Evolutionary conservation across 2,888 invertebrate species (phyloP), one percentile per base, ranked within the genome.

Genomic region (Ochlodes sylvanus): DNA sequence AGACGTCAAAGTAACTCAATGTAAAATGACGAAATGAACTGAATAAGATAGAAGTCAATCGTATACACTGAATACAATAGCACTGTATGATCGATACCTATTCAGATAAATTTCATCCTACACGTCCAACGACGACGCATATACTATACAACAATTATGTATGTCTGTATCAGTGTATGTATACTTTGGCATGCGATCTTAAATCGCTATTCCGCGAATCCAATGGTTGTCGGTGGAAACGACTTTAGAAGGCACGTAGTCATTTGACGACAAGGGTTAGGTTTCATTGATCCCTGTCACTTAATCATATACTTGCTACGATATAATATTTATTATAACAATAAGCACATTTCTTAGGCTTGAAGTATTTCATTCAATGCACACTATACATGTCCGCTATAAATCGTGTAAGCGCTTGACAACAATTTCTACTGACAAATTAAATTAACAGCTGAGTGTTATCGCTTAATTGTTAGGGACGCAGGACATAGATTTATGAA

Each of bases 151-250:
- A 47, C 19, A 47, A 21, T n/a, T 58, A 15, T 67, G 42, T 12
- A 27, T 27, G 5, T 63, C 34, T 69, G 54, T 72, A 68, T 32
- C 9, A 19, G 17, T 50, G 69, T 70, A 77, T 72, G 69, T 71
- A 75, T 78, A 74, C 75, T 79, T 79, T 78, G 75, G 79, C 77
- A 76, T 80, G 80, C 77, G 78, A 78, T 84, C 79, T 81, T 78
- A 82, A 85, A 83, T 77, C 77, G 77, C 66, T 76, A 77, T 87
- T 87, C 86, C 80, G 76, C 79, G 86, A 87, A 86, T 78, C 76
- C 77, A 74, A 72, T 76, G 70, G 79, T 72, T 73, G 72, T 77
- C 75, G 76, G 79, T 80, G 78, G 77, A 83, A 81, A 76, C 76
- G 70, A 71, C 74, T 71, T 71, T 77, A 76, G 75, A 79, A 78